Percentiles rank a stretch among this genome's conserved stretches.
Conservation (phyloP, 2,113 vertebrate genomes). For the Morphnarchus princeps region DNA sequence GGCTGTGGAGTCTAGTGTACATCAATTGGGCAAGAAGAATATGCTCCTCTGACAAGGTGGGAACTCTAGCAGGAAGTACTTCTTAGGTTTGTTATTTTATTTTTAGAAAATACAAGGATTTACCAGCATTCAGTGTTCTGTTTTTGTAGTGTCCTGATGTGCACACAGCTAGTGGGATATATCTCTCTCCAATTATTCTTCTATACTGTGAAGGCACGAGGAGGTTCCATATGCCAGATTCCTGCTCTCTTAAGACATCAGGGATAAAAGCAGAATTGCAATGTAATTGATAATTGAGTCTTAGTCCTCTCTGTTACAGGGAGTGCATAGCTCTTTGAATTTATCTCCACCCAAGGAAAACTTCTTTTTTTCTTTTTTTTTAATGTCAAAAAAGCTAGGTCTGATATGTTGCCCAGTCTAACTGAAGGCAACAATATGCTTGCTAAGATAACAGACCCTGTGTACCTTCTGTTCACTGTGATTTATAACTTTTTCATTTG, state of each 20-base stretch:
- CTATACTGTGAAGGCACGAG: fast-evolving
- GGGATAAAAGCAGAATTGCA: background rate
- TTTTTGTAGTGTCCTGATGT: background rate
- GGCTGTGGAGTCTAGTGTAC: background rate
- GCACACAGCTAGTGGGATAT: background rate
- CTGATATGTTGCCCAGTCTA: background rate
- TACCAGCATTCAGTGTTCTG: background rate
- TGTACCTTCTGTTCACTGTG: background rate
- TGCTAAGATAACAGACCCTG: background rate
- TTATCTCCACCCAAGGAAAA: background rate
- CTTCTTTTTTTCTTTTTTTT: background rate
- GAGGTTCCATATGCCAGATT: background rate
- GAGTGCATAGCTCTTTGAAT: background rate
- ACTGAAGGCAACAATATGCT: background rate
- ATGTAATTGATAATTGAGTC: background rate
- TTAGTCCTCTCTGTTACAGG: background rate
- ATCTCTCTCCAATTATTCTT: background rate
- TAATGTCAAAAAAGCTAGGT: background rate
- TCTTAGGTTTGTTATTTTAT: background rate
- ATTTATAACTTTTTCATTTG: background rate
- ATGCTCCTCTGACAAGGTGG: background rate
- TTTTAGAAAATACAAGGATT: background rate
- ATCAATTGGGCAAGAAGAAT: background rate
- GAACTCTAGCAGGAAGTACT: background rate
- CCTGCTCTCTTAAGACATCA: background rate